phyloP scores from a whole-genome alignment of 2,888 invertebrate genomes.

The Protonemura montana region DNA sequence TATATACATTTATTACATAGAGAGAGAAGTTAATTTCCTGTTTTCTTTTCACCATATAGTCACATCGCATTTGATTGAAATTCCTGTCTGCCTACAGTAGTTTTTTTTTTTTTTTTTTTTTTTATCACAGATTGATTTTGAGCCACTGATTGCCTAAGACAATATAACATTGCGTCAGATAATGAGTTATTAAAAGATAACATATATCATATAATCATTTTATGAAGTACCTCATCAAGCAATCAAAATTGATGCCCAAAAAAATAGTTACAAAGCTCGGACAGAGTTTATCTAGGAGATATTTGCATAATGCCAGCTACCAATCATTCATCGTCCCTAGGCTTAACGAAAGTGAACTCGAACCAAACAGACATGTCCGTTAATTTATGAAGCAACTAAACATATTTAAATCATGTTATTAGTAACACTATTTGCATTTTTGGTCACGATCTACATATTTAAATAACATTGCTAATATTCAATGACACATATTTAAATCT shows the following conservation, averaged over 20 bases:
- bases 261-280: not conserved
- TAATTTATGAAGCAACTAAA: not conserved
- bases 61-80: not conserved
- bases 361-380: not conserved
- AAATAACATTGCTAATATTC: not conserved
- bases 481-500: constrained; percentile 7
- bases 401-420: not conserved
- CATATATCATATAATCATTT: not conserved
- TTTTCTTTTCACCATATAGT: not conserved
- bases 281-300: not conserved
- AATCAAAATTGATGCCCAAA: not conserved
- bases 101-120: too few relatives aligned
- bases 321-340: not conserved
- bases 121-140: not conserved
- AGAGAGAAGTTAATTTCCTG: not conserved
- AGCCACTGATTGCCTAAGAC: not conserved
- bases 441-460: not conserved
- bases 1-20: not conserved
- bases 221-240: not conserved
- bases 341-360: not conserved
- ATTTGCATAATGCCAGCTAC: not conserved
- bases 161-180: not conserved
- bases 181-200: not conserved
- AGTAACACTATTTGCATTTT: not conserved
- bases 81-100: not conserved